These are phyloP conservation scores for Phainopepla nitens DNA, from an alignment of 2,113 vertebrate genomes.

Conservation along the genomic window DNA sequence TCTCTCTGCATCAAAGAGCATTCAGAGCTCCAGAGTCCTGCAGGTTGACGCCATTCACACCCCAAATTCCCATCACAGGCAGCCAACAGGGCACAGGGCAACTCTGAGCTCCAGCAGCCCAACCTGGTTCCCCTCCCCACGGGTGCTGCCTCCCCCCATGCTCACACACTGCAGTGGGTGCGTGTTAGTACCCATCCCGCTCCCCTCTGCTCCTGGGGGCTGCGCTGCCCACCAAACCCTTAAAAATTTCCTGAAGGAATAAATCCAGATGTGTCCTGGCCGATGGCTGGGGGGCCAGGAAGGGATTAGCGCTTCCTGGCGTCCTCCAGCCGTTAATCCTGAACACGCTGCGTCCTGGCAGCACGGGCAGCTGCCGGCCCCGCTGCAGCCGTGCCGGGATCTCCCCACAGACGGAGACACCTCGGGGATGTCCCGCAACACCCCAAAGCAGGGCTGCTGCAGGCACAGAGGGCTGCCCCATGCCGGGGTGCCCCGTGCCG, in stretches of 20 bases:
- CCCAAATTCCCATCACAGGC: accelerated
- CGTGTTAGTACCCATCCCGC: slow-evolving; percentile 44
- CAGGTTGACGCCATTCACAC: neutral
- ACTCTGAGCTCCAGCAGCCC: neutral
- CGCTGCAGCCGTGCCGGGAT: accelerated
- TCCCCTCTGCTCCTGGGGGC: neutral
- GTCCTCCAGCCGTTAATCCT: neutral
- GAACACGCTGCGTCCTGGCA: neutral
- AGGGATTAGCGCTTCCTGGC: neutral
- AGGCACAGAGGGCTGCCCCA: neutral
- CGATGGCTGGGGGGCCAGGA: neutral
- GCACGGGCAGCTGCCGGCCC: neutral
- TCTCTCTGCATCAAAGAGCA: neutral
- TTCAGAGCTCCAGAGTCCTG: neutral
- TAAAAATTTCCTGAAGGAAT: neutral
- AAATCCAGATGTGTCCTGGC: neutral
- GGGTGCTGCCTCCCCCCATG: neutral
- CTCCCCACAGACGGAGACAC: neutral
- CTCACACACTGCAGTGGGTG: neutral
- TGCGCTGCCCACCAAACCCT: neutral
- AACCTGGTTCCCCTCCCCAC: accelerated
- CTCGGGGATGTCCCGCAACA: neutral
- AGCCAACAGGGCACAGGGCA: neutral
- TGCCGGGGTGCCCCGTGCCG: neutral
- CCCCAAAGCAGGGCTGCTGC: neutral